Conservation (phyloP, 30 jellyfish, hydroid and myxozoan species). For the Turritopsis dohrnii region DNA sequence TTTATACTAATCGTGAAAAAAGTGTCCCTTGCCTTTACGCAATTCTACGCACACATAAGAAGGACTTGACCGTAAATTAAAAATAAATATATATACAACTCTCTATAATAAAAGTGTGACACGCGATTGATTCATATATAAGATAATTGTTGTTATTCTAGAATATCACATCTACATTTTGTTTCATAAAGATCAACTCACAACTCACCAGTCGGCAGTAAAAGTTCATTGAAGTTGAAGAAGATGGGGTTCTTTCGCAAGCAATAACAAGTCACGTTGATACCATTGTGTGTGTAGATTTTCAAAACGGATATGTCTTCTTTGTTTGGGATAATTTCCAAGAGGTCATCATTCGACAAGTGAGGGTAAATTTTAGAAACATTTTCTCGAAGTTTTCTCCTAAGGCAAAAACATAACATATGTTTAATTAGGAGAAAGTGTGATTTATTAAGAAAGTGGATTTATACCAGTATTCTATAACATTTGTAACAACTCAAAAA, state of each 20-base stretch:
- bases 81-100: background rate
- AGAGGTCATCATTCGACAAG: constrained; percentile 44
- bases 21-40: too few species aligned
- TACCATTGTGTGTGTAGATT: constrained; percentile 47
- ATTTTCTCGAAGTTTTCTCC: constrained; percentile 78
- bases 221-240: constrained; percentile 53
- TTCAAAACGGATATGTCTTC: constrained; percentile 70
- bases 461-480: too few species aligned
- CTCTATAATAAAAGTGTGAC: too few species aligned
- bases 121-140: too few species aligned
- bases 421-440: too few species aligned
- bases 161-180: too few species aligned
- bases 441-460: too few species aligned
- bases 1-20: too few species aligned
- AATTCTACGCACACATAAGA: too few species aligned
- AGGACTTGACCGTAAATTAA: too few species aligned
- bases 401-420: too few species aligned
- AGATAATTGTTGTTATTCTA: too few species aligned
- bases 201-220: constrained; percentile 76
- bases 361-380: constrained; percentile 33
- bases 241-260: constrained; percentile 60
- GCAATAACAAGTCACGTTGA: constrained; percentile 57
- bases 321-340: constrained; percentile 55
- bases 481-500: constrained; percentile 8
- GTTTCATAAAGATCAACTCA: constrained; percentile 6